Conservation (phyloP, 2,888 invertebrate species). For the Theodoxus fluviatilis region DNA sequence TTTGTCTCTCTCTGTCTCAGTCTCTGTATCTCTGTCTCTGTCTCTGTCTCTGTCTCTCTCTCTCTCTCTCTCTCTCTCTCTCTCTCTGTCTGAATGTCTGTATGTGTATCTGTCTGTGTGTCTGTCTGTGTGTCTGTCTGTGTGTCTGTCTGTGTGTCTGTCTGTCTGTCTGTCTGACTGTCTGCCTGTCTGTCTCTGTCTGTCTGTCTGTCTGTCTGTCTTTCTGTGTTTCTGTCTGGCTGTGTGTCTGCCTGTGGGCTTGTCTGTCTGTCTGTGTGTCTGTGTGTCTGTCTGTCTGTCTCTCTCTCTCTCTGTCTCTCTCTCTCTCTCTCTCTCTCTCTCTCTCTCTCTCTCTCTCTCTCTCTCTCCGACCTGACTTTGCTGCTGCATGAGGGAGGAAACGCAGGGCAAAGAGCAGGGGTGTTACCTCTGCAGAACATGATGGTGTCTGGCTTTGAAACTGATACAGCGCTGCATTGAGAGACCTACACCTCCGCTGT, state of each 20-base stretch:
- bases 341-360: slow-evolving; percentile 16
- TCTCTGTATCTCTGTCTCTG: background rate
- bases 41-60: background rate
- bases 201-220: slow-evolving; percentile 5
- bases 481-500: no score
- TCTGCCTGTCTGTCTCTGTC: background rate
- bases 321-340: slow-evolving; percentile 4
- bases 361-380: slow-evolving; percentile 12
- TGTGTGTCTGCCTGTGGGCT: no score
- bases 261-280: no score
- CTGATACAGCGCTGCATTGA: no score
- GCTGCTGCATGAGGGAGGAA: no score
- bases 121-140: slow-evolving; percentile 20
- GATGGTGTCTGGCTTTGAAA: no score
- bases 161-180: background rate
- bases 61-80: background rate
- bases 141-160: background rate
- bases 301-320: background rate
- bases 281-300: background rate
- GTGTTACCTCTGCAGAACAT: no score
- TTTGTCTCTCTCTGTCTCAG: no score
- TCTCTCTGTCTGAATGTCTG: background rate
- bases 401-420: no score
- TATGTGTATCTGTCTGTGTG: background rate
- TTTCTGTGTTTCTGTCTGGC: background rate